Conservation (phyloP, 2,888 invertebrate species). For the Cantharis flavilabris region DNA sequence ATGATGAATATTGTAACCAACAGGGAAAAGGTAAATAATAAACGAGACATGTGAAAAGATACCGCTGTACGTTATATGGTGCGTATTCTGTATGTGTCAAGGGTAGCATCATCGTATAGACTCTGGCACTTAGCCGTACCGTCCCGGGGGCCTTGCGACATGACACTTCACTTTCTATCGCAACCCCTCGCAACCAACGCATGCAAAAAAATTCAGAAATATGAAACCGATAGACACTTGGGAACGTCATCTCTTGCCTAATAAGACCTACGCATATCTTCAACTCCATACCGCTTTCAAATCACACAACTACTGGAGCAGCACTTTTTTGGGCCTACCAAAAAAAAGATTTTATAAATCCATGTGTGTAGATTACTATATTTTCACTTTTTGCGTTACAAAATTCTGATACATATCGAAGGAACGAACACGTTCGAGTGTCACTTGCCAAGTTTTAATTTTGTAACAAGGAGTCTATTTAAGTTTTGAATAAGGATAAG, state of each 20-base stretch:
- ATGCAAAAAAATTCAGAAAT: slow-evolving; percentile 52
- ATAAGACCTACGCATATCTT: slow-evolving; percentile 35
- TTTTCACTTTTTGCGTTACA: background rate
- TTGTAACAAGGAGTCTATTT: background rate
- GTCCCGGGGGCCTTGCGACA: slow-evolving; percentile 51
- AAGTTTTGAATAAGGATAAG: background rate
- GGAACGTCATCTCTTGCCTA: slow-evolving; percentile 31
- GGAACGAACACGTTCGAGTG: background rate
- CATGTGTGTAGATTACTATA: background rate
- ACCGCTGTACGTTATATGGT: slow-evolving; percentile 14
- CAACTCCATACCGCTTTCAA: background rate
- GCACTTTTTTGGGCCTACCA: no score
- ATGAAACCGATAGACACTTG: slow-evolving; percentile 45
- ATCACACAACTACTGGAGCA: background rate
- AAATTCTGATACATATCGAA: background rate
- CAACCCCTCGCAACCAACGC: slow-evolving; percentile 39
- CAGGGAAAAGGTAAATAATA: slow-evolving; percentile 31
- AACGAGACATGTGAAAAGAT: slow-evolving; percentile 28
- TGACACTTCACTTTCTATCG: slow-evolving; percentile 55
- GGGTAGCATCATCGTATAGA: slow-evolving; percentile 27
- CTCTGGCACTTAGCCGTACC: slow-evolving; percentile 29
- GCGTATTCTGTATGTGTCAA: slow-evolving; percentile 27
- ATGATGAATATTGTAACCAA: slow-evolving; percentile 30
- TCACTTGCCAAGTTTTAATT: background rate
- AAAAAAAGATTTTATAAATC: background rate